phyloP scores from a whole-genome alignment of 2,113 vertebrate genomes.

The Thamnophis sirtalis region DNA sequence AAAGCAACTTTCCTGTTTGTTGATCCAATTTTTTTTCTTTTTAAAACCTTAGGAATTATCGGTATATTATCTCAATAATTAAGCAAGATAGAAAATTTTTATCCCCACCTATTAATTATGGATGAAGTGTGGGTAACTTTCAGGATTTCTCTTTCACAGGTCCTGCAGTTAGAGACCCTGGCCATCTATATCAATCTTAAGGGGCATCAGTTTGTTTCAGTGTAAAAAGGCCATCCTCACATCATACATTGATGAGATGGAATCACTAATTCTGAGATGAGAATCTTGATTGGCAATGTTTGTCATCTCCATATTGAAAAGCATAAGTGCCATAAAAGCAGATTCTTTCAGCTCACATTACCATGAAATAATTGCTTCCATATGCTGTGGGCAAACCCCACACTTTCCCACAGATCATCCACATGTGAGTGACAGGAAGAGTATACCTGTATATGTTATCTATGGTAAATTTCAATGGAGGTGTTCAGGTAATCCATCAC shows the following conservation, averaged over 20 bases:
- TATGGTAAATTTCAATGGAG: constrained; percentile 51
- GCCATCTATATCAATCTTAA: neutral
- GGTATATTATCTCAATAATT: neutral
- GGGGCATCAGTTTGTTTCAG: neutral
- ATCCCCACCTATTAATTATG: neutral
- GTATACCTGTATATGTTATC: neutral
- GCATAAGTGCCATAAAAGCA: neutral
- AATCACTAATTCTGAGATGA: neutral
- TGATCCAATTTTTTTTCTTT: neutral
- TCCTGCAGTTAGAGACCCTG: neutral
- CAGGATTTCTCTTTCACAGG: neutral
- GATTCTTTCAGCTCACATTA: neutral
- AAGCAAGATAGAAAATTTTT: neutral
- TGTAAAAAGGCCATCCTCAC: neutral
- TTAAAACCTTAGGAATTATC: neutral
- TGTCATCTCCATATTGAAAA: neutral
- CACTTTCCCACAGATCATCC: neutral
- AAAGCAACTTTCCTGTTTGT: neutral
- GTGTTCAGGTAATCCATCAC: constrained; percentile 71
- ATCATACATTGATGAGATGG: neutral
- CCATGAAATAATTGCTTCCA: neutral
- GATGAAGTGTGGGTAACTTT: constrained; percentile 34
- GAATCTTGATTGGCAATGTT: neutral
- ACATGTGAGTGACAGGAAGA: neutral
- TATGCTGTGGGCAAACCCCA: neutral